Evolutionary conservation across 2,888 invertebrate species (phyloP).

Genomic region (Drosophila testacea): DNA sequence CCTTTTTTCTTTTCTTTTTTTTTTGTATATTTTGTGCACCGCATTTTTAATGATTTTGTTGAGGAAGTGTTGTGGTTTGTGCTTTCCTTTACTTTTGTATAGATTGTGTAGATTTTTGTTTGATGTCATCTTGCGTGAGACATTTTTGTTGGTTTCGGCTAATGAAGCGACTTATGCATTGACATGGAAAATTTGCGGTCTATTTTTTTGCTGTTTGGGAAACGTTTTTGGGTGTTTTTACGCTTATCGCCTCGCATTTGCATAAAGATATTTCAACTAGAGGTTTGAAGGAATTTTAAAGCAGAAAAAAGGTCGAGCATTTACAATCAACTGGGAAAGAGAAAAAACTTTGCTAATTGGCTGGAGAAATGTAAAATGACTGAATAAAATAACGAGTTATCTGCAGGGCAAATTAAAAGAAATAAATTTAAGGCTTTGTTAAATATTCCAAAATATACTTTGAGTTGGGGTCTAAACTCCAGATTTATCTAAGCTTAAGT

Average conservation of each 20-base stretch:
- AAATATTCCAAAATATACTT: neutral
- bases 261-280: constrained; percentile 45
- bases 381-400: constrained; percentile 4
- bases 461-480: neutral
- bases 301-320: constrained; percentile 13
- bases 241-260: constrained; percentile 66
- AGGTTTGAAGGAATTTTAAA: neutral
- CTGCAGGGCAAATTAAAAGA: constrained; percentile 1
- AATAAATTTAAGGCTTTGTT: neutral
- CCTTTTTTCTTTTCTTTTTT: constrained; percentile 29
- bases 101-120: constrained; percentile 48
- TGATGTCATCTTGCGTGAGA: constrained; percentile 62
- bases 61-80: constrained; percentile 29
- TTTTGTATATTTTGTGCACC: constrained; percentile 28
- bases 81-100: constrained; percentile 10
- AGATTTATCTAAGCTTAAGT: neutral
- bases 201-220: constrained; percentile 28
- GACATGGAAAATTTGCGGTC: constrained; percentile 80
- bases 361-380: constrained; percentile 24
- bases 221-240: constrained; percentile 54
- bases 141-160: constrained; percentile 48
- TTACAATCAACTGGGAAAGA: constrained; percentile 22
- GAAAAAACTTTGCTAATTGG: constrained; percentile 64
- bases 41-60: constrained; percentile 74
- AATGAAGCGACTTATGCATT: constrained; percentile 80